These are phyloP conservation scores for Heterotis niloticus DNA, from an alignment of 2,113 vertebrate genomes.

Conservation along the genomic window DNA sequence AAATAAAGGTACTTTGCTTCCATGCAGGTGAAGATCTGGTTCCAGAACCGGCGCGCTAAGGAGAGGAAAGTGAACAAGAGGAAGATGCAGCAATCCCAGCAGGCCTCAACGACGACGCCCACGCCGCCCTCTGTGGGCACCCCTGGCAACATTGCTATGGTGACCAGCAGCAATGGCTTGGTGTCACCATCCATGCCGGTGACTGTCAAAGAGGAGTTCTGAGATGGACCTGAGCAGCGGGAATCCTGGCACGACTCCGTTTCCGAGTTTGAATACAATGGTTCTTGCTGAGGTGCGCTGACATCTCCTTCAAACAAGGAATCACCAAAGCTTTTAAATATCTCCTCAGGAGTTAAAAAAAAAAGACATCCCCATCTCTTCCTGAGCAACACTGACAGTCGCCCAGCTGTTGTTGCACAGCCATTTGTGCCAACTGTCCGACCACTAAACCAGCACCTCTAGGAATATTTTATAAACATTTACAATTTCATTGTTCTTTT, in stretches of 20 bases:
- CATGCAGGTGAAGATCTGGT: constrained; percentile 95
- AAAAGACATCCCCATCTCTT: constrained; percentile 10
- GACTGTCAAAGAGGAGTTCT: constrained; percentile 90
- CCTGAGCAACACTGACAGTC: constrained; percentile 16
- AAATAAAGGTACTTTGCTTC: not conserved
- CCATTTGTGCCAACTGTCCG: constrained; percentile 2
- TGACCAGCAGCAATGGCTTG: constrained; percentile 72
- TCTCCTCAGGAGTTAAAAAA: constrained; percentile 23
- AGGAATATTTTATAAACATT: constrained; percentile 44
- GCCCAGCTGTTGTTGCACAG: constrained; percentile 15
- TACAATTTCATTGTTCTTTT: constrained; percentile 35
- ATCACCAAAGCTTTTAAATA: not conserved
- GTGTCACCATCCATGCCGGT: constrained; percentile 73
- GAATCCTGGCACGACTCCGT: not conserved
- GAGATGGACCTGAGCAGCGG: constrained; percentile 27
- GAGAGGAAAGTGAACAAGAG: constrained; percentile 97
- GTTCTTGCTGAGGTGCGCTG: not conserved
- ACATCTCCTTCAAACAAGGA: not conserved
- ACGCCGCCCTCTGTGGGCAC: constrained; percentile 62
- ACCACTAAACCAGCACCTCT: not conserved
- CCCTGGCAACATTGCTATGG: constrained; percentile 60
- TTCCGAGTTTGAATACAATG: not conserved
- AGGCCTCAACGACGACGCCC: constrained; percentile 67
- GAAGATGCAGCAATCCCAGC: constrained; percentile 79
- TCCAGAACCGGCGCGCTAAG: constrained; percentile 92